Evolutionary conservation across 2,113 vertebrate genomes (phyloP).

Genomic region (Tragelaphus imberbis): DNA sequence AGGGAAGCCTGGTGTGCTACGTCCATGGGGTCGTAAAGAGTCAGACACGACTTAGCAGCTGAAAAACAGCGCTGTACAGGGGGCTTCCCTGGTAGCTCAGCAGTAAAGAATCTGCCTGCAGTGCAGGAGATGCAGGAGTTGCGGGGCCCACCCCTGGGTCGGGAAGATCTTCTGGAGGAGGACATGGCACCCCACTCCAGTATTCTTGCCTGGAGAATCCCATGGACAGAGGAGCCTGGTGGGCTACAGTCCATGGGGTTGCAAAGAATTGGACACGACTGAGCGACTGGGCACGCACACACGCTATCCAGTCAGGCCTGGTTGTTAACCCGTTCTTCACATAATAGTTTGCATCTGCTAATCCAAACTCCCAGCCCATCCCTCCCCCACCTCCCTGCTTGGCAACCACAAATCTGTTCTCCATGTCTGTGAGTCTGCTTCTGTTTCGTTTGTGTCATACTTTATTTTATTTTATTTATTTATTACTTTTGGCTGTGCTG

Average conservation of each 20-base stretch:
- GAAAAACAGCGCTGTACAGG: not conserved
- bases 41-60: not conserved
- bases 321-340: not conserved
- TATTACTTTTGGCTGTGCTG: not conserved
- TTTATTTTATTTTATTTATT: not conserved
- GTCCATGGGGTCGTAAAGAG: not conserved
- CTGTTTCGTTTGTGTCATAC: not conserved
- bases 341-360: not conserved
- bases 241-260: not conserved
- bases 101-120: not conserved
- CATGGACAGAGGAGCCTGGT: not conserved
- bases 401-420: not conserved
- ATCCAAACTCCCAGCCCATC: not conserved
- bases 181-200: not conserved
- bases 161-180: not conserved
- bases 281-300: not conserved
- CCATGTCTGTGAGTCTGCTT: not conserved
- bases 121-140: not conserved
- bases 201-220: not conserved
- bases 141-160: not conserved
- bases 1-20: not conserved
- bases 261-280: not conserved
- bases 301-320: not conserved
- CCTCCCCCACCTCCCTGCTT: not conserved
- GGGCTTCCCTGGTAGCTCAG: not conserved